Evolutionary conservation across 2,113 vertebrate genomes (phyloP).

Genomic region (Neopipo cinnamomea): DNA sequence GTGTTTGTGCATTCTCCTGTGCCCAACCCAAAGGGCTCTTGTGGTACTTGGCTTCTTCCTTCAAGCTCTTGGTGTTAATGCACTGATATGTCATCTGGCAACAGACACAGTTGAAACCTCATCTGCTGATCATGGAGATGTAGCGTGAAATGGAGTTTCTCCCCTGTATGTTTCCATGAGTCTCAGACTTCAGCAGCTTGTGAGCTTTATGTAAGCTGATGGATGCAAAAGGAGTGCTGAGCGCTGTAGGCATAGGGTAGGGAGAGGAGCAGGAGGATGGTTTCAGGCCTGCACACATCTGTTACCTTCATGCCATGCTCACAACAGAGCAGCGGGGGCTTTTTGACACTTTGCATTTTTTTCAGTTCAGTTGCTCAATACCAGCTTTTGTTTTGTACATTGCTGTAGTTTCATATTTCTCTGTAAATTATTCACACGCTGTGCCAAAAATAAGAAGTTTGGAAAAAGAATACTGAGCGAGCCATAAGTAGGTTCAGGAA

Average conservation of each 20-base stretch:
- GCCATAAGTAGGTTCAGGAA: neutral
- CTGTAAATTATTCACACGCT: neutral
- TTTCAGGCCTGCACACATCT: slow-evolving; percentile 26
- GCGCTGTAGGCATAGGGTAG: neutral
- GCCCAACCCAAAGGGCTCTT: neutral
- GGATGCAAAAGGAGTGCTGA: neutral
- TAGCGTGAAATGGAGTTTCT: neutral
- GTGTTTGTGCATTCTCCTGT: neutral
- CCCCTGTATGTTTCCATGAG: accelerated
- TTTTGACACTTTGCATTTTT: neutral
- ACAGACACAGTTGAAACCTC: neutral
- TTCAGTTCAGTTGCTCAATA: slow-evolving; percentile 24
- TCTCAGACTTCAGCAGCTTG: neutral
- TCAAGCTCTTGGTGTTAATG: accelerated
- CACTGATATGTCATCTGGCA: neutral
- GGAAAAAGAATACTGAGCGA: neutral
- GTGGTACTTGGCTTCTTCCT: neutral
- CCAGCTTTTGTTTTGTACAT: neutral
- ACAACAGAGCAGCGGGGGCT: neutral
- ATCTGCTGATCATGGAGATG: neutral
- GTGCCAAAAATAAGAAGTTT: neutral
- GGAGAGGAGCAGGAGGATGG: neutral
- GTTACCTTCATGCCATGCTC: neutral
- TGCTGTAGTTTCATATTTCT: neutral
- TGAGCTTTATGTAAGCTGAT: slow-evolving; percentile 16